Evolutionary conservation across 2,888 invertebrate genomes (phyloP), one percentile per base, ranked within the genome.

Genomic region (Brenthis hecate): DNA sequence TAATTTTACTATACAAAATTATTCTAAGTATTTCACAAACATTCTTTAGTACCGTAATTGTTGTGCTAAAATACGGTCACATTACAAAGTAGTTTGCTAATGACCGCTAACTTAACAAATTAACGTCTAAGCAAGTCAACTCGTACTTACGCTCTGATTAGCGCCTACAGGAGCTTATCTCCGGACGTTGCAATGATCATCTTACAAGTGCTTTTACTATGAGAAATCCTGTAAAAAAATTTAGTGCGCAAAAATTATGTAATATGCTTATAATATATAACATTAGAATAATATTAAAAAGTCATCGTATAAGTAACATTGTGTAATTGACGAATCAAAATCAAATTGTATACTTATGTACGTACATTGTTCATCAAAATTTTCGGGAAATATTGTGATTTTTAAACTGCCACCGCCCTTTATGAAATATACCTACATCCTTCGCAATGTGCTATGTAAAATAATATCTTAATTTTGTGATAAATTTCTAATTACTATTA

Each of bases 81-180:
- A 68, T 64, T 72, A 64, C 66, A 61, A 66, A 66, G 56, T 50
- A 56, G 66, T 70, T 63, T 68, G 58, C 56, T 66, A 72, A 66
- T 68, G 16, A 54, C 56, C 66, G 66, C 68, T 68, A 67, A 60
- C 66, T 68, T 57, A 43, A 60, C 67, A 65, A 57, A 64, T 61
- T 50, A 72, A 71, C 63, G 68, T 66, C 63, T 70, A 68, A 73
- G 71, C 53, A 53, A 62, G 62, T 53, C n/a, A 54, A 61, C 14
- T 57, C 50, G 48, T 73, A 61, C 70, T 43, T 71, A 72, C 69
- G 74, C 73, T 74, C 74, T 72, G 71, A 70, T 74, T 69, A 70
- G 47, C 68, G 64, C 66, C 51, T 54, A 70, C 68, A 62, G 61
- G 65, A 58, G 65, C 58, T 72, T 51, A 70, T 69, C 65, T 71